These are phyloP conservation scores for Puma concolor DNA, from an alignment of 2,113 vertebrate genomes.

Conservation along the genomic window DNA sequence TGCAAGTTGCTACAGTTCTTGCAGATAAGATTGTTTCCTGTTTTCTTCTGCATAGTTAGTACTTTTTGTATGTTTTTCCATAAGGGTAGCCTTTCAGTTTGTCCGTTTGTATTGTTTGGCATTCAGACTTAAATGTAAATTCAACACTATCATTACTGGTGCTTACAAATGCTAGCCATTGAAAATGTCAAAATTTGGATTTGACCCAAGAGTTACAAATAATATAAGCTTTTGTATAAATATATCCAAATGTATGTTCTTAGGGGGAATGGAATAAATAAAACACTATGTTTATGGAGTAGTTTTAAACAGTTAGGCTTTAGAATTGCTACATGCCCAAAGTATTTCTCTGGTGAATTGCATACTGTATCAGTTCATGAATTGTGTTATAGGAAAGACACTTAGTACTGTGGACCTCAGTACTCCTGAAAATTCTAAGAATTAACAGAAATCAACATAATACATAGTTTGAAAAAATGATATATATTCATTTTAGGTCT, in stretches of 20 bases:
- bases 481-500: neutral
- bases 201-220: constrained; percentile 79
- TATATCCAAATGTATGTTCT: constrained; percentile 75
- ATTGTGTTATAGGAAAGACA: constrained; percentile 56
- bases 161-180: constrained; percentile 79
- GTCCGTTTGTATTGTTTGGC: constrained; percentile 59
- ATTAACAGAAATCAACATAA: constrained; percentile 57
- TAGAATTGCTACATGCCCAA: constrained; percentile 72
- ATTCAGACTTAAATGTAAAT: constrained; percentile 66
- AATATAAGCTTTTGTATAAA: constrained; percentile 80
- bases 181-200: constrained; percentile 80
- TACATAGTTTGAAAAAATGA: constrained; percentile 39
- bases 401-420: constrained; percentile 51
- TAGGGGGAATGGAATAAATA: constrained; percentile 72
- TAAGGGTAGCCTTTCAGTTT: constrained; percentile 68
- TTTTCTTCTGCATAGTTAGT: constrained; percentile 68
- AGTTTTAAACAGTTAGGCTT: constrained; percentile 70
- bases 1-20: constrained; percentile 67
- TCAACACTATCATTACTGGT: constrained; percentile 62
- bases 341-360: constrained; percentile 64
- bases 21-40: constrained; percentile 74
- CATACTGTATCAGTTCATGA: constrained; percentile 69
- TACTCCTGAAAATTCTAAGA: constrained; percentile 44
- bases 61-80: constrained; percentile 71
- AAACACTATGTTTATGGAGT: constrained; percentile 74